Evolutionary conservation across 2,888 invertebrate genomes (phyloP).

Genomic region (Microchrysa polita): DNA sequence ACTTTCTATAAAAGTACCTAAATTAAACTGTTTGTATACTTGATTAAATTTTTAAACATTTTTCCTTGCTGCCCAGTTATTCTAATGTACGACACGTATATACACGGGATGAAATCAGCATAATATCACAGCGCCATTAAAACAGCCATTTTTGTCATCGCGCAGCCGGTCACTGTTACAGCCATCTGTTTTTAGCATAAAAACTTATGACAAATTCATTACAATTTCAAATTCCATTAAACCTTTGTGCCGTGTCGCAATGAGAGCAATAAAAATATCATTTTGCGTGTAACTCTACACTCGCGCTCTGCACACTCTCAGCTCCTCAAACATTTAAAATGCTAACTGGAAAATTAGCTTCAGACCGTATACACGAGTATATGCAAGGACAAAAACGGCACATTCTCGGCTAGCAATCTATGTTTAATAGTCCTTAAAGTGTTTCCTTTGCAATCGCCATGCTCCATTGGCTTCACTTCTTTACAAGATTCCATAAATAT

Average conservation of each 20-base stretch:
- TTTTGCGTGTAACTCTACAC: slow-evolving; percentile 5
- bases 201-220: slow-evolving; percentile 23
- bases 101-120: no score
- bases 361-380: neutral
- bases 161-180: no score
- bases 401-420: neutral
- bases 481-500: neutral
- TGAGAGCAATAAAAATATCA: slow-evolving; percentile 28
- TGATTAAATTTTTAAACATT: no score
- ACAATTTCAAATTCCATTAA: slow-evolving; percentile 20
- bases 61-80: no score
- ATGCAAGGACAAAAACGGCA: neutral
- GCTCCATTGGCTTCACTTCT: neutral
- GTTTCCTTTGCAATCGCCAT: neutral
- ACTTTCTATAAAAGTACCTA: no score
- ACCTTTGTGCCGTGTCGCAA: neutral
- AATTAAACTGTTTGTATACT: no score
- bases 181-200: slow-evolving; percentile 6
- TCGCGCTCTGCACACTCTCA: no score
- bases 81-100: no score
- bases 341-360: neutral
- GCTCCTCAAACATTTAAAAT: neutral
- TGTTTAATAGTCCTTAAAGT: slow-evolving; percentile 25
- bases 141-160: no score
- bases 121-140: no score